These are phyloP conservation scores for Alethe diademata DNA, from an alignment of 2,113 vertebrate species.

Conservation along the genomic window DNA sequence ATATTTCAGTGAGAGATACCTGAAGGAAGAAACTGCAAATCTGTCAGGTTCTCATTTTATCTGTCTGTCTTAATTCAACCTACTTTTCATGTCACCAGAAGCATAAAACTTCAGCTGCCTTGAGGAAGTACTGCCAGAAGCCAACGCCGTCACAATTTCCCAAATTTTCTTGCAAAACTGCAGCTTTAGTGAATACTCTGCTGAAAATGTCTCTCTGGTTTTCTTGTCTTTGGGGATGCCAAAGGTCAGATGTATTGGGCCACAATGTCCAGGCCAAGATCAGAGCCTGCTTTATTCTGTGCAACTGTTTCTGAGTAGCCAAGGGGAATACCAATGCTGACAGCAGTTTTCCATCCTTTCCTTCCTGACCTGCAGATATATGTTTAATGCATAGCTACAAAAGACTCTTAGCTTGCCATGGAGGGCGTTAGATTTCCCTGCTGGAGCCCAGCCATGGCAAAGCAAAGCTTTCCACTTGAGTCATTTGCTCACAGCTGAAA, in stretches of 20 bases:
- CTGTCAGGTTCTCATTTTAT: neutral
- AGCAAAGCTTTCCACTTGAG: conserved; percentile 35
- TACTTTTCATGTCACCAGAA: neutral
- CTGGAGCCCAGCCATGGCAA: conserved; percentile 24
- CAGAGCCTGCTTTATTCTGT: neutral
- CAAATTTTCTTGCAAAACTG: neutral
- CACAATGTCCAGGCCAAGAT: neutral
- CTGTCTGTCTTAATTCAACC: neutral
- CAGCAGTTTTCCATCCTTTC: neutral
- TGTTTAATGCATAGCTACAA: conserved; percentile 64
- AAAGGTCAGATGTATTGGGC: neutral
- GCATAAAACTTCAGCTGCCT: neutral
- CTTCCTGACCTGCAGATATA: neutral
- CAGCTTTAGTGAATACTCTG: neutral
- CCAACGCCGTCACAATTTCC: neutral
- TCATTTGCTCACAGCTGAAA: neutral
- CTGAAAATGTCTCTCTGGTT: neutral
- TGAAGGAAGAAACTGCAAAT: neutral
- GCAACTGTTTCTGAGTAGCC: neutral
- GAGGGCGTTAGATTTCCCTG: conserved; percentile 36
- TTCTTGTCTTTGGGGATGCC: neutral
- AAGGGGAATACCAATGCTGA: neutral
- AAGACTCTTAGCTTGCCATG: neutral
- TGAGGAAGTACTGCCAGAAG: neutral
- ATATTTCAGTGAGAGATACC: neutral